phyloP scores from a whole-genome alignment of 2,888 invertebrate genomes.

The Noctua janthe region DNA sequence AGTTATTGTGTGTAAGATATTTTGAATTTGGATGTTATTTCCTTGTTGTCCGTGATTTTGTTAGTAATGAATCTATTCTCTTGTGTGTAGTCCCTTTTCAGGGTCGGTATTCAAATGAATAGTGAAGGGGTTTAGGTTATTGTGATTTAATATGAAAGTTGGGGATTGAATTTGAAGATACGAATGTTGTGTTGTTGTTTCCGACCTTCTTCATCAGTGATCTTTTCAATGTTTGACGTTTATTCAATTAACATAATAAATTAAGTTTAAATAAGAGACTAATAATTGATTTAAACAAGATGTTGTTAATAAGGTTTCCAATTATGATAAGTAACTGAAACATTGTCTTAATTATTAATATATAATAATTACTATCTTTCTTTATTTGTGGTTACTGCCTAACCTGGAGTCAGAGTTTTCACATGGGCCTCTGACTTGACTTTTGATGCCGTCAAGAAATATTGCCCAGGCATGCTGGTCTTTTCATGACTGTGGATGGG shows the following conservation, averaged over 20 bases:
- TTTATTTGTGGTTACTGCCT: no score
- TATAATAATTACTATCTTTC: no score
- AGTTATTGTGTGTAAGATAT: conserved; percentile 57
- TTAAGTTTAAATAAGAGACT: no score
- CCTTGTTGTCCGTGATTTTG: conserved; percentile 34
- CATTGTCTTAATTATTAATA: neutral
- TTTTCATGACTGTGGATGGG: no score
- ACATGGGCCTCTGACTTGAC: no score
- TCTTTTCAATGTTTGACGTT: neutral
- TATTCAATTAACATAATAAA: neutral
- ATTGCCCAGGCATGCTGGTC: no score
- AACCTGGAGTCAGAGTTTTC: no score
- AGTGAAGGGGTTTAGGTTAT: conserved; percentile 17
- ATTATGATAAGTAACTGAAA: neutral
- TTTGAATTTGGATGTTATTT: conserved; percentile 54
- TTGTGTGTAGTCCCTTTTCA: conserved; percentile 38
- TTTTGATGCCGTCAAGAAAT: no score
- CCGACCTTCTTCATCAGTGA: neutral
- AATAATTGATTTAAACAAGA: neutral
- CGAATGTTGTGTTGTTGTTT: neutral
- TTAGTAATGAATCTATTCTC: conserved; percentile 56
- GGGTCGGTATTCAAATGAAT: conserved; percentile 52
- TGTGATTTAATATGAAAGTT: conserved; percentile 42
- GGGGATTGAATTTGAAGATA: conserved; percentile 22
- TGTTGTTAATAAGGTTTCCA: neutral